Base-by-base conservation (phyloP, 2,888 invertebrate genomes). In the Morpho deidamia region DNA sequence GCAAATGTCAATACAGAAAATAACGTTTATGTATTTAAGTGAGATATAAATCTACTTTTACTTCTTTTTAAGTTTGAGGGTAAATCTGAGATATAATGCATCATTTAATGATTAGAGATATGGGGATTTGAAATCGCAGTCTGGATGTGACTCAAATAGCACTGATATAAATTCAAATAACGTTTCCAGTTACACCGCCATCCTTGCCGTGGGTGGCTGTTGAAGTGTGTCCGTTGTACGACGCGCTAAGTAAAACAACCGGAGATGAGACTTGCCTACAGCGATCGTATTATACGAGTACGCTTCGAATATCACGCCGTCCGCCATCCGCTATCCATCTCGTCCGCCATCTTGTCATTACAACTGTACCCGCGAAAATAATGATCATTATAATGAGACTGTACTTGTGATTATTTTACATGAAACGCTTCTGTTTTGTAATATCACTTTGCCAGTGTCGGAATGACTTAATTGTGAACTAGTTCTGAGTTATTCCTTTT, bases 201-300 rank as follows among this genome's bases (percentile, higher is more conserved):
- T 54, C 53, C 51, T 46, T 49, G 57, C 40, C 34, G 9, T 50
- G 56, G 57, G 48, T 51, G 69, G 67, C 68, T 68, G 70, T 69
- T 76, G 74, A 65, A 74, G 74, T 73, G 72, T 77, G 76, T 76
- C 76, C 78, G 75, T 12, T 55, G 59, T 53, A 60, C 51, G 50
- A 47, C 67, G 44, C 41, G 43, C 42, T 47, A 45, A 58, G 51
- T 60, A 46, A 56, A 53, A 60, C 55, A 58, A 56, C 58, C 53
- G 60, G 60, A 60, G 58, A 60, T 60, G 60, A 58, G 53, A 58
- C 55, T 51, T 43, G 58, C 55, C 47, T 54, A 43, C 41, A 55
- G 58, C 49, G 40, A 49, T 51, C 51, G 51, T 43, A 48, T 53
- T 56, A 49, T 14, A 14, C 40, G 14, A 42, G 41, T 54, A 42